phyloP scores from a whole-genome alignment of 2,113 vertebrate species.

The Trochalopteron elliotii region DNA sequence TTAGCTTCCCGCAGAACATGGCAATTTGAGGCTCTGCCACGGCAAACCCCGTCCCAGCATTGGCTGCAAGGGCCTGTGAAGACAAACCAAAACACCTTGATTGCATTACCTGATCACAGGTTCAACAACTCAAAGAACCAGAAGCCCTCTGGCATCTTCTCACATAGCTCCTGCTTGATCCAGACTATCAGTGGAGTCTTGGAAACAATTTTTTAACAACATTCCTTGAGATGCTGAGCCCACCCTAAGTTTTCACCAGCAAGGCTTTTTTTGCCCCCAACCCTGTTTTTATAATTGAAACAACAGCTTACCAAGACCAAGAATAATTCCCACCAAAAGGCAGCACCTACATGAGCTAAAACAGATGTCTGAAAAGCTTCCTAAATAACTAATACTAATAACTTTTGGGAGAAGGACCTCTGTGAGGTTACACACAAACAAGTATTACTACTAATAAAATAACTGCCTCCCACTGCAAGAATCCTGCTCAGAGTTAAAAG shows the following conservation, averaged over 20 bases:
- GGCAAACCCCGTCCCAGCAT: slow-evolving; percentile 89
- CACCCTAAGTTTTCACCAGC: background rate
- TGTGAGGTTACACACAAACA: background rate
- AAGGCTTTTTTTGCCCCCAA: background rate
- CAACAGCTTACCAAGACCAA: background rate
- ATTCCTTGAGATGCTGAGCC: background rate
- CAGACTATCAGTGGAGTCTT: background rate
- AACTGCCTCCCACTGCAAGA: background rate
- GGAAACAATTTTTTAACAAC: background rate
- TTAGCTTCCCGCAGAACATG: slow-evolving; percentile 97
- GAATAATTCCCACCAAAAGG: background rate
- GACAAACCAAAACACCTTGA: background rate
- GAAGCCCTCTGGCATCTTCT: background rate
- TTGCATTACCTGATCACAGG: background rate
- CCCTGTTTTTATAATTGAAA: background rate
- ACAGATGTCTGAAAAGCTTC: background rate
- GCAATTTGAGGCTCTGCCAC: slow-evolving; percentile 95
- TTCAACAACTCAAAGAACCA: background rate
- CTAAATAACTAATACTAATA: background rate
- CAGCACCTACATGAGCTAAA: background rate
- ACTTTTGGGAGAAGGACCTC: background rate
- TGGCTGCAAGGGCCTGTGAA: slow-evolving; percentile 89
- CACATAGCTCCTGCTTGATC: background rate
- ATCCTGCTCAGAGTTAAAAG: background rate
- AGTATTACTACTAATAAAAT: background rate